phyloP scores from a whole-genome alignment of 1,140 invertebrate genomes.

The Penaeus chinensis region DNA sequence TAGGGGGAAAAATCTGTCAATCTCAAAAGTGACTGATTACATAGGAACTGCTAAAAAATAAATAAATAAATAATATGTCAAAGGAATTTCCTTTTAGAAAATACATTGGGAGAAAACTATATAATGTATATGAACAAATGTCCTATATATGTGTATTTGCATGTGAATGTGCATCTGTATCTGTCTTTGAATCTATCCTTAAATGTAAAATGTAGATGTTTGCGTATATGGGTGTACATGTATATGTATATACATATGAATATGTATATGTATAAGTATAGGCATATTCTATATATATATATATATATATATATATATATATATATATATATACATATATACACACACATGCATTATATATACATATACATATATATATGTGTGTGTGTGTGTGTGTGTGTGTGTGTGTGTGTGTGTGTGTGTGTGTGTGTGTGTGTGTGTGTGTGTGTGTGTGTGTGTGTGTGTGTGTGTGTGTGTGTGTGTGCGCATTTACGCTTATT shows the following conservation, averaged over 20 bases:
- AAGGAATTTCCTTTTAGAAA: too few relatives aligned
- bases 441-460: constrained; percentile 11
- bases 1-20: too few relatives aligned
- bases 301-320: neutral
- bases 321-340: constrained; percentile 11
- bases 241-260: constrained; percentile 16
- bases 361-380: constrained; percentile 6
- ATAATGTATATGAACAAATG: constrained; percentile 5
- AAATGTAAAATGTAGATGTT: neutral
- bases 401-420: neutral
- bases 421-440: neutral
- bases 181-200: too few relatives aligned
- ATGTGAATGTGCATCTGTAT: neutral
- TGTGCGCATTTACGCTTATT: neutral
- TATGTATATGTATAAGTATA: neutral
- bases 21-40: too few relatives aligned
- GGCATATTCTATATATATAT: neutral
- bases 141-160: neutral
- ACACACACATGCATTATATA: constrained; percentile 10
- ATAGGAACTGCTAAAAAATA: too few relatives aligned
- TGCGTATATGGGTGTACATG: constrained; percentile 12
- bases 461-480: constrained; percentile 2
- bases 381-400: constrained; percentile 33
- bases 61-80: too few relatives aligned
- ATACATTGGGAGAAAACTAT: too few relatives aligned